Percentiles rank a stretch among this genome's conserved stretches.
phyloP scores from a whole-genome alignment of 1,140 invertebrate species.

The Drosophila tani region DNA sequence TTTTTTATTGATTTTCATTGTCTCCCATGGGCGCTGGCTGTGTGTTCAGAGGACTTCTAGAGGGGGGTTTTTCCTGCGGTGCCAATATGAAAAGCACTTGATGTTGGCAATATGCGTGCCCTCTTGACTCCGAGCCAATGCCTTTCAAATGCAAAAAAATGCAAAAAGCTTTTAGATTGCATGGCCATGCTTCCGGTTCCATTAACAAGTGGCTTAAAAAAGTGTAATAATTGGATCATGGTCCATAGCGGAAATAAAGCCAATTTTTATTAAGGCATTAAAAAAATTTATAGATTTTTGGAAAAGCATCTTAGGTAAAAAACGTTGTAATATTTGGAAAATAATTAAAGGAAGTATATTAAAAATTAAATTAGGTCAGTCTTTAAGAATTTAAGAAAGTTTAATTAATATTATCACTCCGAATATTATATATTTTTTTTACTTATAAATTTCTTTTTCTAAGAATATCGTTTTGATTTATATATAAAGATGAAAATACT shows the following conservation, averaged over 20 bases:
- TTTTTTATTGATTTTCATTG: slow-evolving; percentile 78
- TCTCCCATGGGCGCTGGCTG: slow-evolving; percentile 4
- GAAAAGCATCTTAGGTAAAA: not conserved
- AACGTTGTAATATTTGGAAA: not conserved
- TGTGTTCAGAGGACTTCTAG: not conserved
- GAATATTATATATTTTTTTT: too few relatives aligned
- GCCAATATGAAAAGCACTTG: slow-evolving; percentile 65
- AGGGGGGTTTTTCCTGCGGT: not conserved
- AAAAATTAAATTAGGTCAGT: not conserved
- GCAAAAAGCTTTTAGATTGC: slow-evolving; percentile 32
- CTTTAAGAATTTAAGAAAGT: rapidly evolving
- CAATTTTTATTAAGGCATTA: not conserved
- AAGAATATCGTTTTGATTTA: not conserved
- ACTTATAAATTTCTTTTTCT: too few relatives aligned
- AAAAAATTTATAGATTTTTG: not conserved
- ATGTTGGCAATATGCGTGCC: slow-evolving; percentile 71
- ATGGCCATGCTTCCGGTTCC: not conserved
- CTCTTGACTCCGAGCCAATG: slow-evolving; percentile 55
- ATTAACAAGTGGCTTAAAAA: slow-evolving; percentile 6
- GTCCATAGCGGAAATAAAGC: not conserved
- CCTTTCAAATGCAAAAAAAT: slow-evolving; percentile 34
- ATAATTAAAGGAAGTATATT: too few relatives aligned
- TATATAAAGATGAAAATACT: not conserved
- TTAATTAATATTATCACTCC: not conserved
- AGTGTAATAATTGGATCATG: not conserved